These are phyloP conservation scores for Ricordea florida DNA, from an alignment of 92 coral and sea anemone species.

Conservation along the genomic window DNA sequence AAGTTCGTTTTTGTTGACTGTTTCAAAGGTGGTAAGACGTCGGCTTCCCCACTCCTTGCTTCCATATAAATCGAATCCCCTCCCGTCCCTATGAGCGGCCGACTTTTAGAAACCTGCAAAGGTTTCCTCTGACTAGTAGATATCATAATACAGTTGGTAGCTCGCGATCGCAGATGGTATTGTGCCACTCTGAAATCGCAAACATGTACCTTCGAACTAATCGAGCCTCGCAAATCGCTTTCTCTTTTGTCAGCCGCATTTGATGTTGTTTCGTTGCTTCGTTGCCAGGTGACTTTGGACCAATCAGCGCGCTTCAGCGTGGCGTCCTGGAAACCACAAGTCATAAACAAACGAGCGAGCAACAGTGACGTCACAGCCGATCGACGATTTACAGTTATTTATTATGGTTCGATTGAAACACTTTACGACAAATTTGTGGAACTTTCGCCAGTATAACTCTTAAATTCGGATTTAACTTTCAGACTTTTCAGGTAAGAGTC, in stretches of 20 bases:
- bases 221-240: conserved; percentile 69
- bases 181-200: conserved; percentile 6
- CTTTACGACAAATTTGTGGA: too few species aligned
- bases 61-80: conserved; percentile 93
- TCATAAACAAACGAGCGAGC: conserved; percentile 77
- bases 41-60: conserved; percentile 82
- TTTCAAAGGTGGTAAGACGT: conserved; percentile 93
- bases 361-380: conserved; percentile 58
- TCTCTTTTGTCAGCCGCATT: conserved; percentile 95
- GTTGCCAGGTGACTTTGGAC: conserved; percentile 93
- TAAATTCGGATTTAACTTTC: too few species aligned
- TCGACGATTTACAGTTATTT: background rate
- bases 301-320: conserved; percentile 82
- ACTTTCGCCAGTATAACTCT: too few species aligned
- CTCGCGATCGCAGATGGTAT: conserved; percentile 28
- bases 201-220: conserved; percentile 40
- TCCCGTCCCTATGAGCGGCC: conserved; percentile 71
- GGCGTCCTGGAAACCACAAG: conserved; percentile 97
- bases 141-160: conserved; percentile 60
- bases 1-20: conserved; percentile 91
- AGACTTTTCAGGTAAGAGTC: too few species aligned
- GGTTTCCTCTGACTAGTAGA: conserved; percentile 89
- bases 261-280: conserved; percentile 91
- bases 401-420: too few species aligned
- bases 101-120: conserved; percentile 86